Percentiles rank a stretch among this genome's conserved stretches.
phyloP scores from a whole-genome alignment of 2,113 vertebrate genomes.

The Benthochromis sp. region DNA sequence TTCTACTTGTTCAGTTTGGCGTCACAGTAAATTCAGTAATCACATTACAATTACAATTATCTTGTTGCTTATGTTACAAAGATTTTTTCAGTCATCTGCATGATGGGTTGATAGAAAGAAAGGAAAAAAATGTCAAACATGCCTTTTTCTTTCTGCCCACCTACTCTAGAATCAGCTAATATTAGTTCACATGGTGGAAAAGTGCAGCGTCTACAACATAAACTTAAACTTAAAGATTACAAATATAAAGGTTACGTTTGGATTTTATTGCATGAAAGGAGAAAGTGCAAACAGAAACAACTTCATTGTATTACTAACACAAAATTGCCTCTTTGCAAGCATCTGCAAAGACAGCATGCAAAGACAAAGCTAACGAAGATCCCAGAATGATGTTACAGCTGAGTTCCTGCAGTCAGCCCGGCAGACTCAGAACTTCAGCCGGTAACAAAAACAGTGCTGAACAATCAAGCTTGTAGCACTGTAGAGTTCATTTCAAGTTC shows the following conservation, averaged over 20 bases:
- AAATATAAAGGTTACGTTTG: background rate
- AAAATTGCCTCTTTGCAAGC: background rate
- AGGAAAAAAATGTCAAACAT: background rate
- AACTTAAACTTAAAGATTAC: background rate
- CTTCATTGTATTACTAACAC: background rate
- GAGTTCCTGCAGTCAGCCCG: background rate
- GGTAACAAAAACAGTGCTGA: background rate
- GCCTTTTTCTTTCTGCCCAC: background rate
- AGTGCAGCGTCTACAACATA: background rate
- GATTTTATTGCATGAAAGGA: background rate
- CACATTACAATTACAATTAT: background rate
- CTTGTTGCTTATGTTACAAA: background rate
- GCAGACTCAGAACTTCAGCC: background rate
- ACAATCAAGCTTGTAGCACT: background rate
- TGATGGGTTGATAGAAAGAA: background rate
- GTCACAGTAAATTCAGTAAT: background rate
- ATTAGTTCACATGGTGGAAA: background rate
- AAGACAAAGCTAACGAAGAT: background rate
- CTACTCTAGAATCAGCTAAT: background rate
- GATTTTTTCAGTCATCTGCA: background rate
- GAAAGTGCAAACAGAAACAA: background rate
- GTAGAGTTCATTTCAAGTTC: background rate
- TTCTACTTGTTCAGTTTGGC: background rate
- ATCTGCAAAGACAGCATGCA: background rate
- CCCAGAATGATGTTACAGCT: background rate